Percentiles rank a stretch among this genome's conserved stretches.
These are phyloP conservation scores for Sesia apiformis DNA, from an alignment of 2,888 invertebrate species.

Conservation along the genomic window DNA sequence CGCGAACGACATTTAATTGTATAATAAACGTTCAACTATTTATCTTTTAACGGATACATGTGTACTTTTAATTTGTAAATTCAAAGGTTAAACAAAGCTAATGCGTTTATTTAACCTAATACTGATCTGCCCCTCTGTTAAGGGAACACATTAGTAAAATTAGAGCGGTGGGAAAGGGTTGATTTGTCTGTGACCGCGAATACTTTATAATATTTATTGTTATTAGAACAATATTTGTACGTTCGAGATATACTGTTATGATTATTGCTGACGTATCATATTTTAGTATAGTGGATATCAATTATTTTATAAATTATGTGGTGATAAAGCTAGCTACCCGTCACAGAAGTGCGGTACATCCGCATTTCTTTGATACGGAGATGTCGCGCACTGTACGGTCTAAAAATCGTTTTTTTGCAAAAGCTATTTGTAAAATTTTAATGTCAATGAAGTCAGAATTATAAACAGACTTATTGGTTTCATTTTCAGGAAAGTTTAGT, in stretches of 20 bases:
- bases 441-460: too few relatives aligned
- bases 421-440: too few relatives aligned
- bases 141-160: conserved; percentile 67
- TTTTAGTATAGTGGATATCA: conserved; percentile 13
- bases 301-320: neutral
- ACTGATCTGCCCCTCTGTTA: conserved; percentile 53
- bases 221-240: conserved; percentile 73
- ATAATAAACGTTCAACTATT: too few relatives aligned
- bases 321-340: too few relatives aligned
- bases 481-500: too few relatives aligned
- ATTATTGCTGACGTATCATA: conserved; percentile 43
- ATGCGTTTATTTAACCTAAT: conserved; percentile 53
- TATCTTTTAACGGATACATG: neutral
- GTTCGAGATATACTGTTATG: conserved; percentile 62
- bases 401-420: too few relatives aligned
- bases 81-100: conserved; percentile 44
- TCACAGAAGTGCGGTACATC: too few relatives aligned
- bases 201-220: conserved; percentile 69
- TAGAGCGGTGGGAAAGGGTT: conserved; percentile 74
- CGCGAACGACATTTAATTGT: too few relatives aligned
- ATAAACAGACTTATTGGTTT: too few relatives aligned
- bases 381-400: too few relatives aligned
- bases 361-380: too few relatives aligned
- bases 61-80: conserved; percentile 46
- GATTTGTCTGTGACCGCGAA: conserved; percentile 27